Evolutionary conservation across 1,140 invertebrate genomes (phyloP), one percentile per base, ranked within the genome.

Genomic region (Berghia stephanieae): DNA sequence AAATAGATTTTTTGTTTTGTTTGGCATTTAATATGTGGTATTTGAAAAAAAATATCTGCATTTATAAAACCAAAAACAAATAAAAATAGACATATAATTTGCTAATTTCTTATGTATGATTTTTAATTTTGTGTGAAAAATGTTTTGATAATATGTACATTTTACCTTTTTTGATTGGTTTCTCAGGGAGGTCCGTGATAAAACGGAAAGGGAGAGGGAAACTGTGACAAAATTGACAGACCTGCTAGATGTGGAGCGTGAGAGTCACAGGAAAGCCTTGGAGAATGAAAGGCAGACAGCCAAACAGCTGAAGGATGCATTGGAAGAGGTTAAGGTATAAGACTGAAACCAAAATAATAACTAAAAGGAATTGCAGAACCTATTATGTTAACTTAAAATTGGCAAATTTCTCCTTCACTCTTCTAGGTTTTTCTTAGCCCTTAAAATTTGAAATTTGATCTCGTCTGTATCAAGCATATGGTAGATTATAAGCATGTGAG

Each of bases 261-360:
- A 66, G 40, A 79, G 36, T 49, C 75, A 49, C 42, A 43, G 77
- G 49, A 36, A 52, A 27, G 60, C 57, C n/a, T 1, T 60, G 27
- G 68, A 83, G 73, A 78, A 83, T 24, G 82, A 83, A 68, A 75
- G 80, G 31, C 80, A 81, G n/a, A 68, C 78, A 57, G 75, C 77
- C 21, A 76, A 75, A 1, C 80, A 81, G 42, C 69, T 77, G 36
- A 34, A 52, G 31, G 44, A 57, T 2, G 75, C 81, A n/a, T 46
- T 78, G 10, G 69, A 67, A 3, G n/a, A 68, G 24, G 69, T 74
- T 27, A 74, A 70, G 69, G 77, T 79, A 13, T 66, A 18, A 66
- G 27, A 66, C 10, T n/a, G 31, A 66, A 10, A n/a, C 27, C 18
- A 68, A 60, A 75, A 46, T 31, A 63, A n/a, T n/a, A n/a, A n/a